Conservation (phyloP, 1,140 invertebrate species). For the Papilio polytes region DNA sequence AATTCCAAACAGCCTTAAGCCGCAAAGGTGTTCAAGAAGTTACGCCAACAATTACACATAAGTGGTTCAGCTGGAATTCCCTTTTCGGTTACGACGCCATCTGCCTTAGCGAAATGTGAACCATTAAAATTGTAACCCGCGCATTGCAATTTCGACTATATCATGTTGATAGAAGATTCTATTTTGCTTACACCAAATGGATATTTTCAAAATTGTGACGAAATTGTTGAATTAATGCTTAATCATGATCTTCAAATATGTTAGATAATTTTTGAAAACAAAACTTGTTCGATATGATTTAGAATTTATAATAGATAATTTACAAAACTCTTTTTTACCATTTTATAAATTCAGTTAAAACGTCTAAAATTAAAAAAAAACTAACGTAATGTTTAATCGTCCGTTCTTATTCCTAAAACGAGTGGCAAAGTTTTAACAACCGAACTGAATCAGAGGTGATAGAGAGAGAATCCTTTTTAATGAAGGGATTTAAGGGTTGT, state of each 20-base stretch:
- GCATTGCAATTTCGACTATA: conserved; percentile 27
- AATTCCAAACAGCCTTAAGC: conserved; percentile 36
- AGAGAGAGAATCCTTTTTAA: conserved; percentile 52
- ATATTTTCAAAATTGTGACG: conserved; percentile 7
- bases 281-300: neutral
- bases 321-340: no score
- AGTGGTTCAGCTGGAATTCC: conserved; percentile 37
- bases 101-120: conserved; percentile 32
- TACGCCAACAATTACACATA: conserved; percentile 38
- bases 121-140: conserved; percentile 23
- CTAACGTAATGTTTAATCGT: neutral
- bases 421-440: conserved; percentile 49
- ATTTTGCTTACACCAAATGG: neutral
- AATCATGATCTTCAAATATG: neutral
- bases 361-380: neutral
- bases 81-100: conserved; percentile 35
- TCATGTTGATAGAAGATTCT: neutral
- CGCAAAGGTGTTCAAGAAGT: conserved; percentile 34
- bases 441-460: conserved; percentile 36
- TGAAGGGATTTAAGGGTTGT: conserved; percentile 57
- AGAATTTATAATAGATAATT: neutral
- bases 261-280: neutral
- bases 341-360: no score
- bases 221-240: neutral
- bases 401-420: neutral